phyloP scores from a whole-genome alignment of 2,797 vertebrate species.

The Todus mexicanus region DNA sequence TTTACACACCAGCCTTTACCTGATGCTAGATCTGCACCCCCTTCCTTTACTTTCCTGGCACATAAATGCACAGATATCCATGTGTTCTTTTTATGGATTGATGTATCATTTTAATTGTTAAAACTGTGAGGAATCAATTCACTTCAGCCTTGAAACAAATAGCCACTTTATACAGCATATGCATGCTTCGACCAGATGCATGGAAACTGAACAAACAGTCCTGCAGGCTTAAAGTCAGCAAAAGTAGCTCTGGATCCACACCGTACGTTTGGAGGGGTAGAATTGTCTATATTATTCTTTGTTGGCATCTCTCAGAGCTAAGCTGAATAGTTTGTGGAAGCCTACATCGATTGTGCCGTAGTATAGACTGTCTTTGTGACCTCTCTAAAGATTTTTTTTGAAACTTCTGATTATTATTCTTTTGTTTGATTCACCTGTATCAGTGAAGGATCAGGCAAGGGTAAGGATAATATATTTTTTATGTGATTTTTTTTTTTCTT shows the following conservation, averaged over 20 bases:
- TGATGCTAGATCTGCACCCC: slow-evolving; percentile 61
- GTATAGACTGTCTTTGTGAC: slow-evolving; percentile 57
- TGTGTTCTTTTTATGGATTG: slow-evolving; percentile 56
- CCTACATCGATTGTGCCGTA: slow-evolving; percentile 47
- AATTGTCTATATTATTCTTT: background rate
- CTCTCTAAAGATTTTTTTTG: slow-evolving; percentile 35
- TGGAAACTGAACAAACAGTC: slow-evolving; percentile 44
- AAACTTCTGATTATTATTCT: slow-evolving; percentile 59
- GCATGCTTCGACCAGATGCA: slow-evolving; percentile 46
- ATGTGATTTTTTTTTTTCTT: slow-evolving; percentile 23
- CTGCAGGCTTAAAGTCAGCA: slow-evolving; percentile 26
- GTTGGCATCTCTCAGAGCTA: slow-evolving; percentile 1
- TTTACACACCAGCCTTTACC: slow-evolving; percentile 70
- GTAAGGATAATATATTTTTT: slow-evolving; percentile 64
- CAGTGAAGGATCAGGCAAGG: slow-evolving; percentile 68
- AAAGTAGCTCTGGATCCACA: slow-evolving; percentile 3
- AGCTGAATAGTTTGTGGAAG: slow-evolving; percentile 17
- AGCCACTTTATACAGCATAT: slow-evolving; percentile 64
- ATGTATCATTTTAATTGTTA: slow-evolving; percentile 53
- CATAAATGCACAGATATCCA: slow-evolving; percentile 64
- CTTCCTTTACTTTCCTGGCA: slow-evolving; percentile 60
- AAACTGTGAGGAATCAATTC: slow-evolving; percentile 77
- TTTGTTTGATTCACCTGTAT: slow-evolving; percentile 67
- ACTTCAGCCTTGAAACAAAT: slow-evolving; percentile 74
- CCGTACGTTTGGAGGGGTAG: background rate